Evolutionary conservation across 2,113 vertebrate species (phyloP).

Genomic region (Hydrolagus affinis): DNA sequence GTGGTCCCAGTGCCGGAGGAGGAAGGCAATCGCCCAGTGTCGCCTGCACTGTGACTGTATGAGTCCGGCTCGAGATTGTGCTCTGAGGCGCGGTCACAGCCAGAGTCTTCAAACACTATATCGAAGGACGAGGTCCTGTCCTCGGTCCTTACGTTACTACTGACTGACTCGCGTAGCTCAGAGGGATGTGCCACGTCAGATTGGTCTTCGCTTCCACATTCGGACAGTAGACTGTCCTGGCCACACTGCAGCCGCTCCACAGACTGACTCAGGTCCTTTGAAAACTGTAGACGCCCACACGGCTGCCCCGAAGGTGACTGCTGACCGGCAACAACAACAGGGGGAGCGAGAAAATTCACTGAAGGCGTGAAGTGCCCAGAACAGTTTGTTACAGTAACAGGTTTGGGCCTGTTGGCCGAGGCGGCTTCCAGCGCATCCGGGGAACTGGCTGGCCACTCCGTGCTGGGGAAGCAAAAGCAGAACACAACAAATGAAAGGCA

Average conservation of each 20-base stretch:
- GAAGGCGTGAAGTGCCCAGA: constrained; percentile 52
- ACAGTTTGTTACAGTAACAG: constrained; percentile 36
- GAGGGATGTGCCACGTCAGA: constrained; percentile 57
- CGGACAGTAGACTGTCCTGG: constrained; percentile 66
- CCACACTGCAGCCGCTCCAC: constrained; percentile 41
- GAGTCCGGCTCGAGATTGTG: background rate
- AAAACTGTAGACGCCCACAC: constrained; percentile 51
- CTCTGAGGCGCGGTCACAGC: constrained; percentile 60
- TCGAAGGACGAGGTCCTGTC: constrained; percentile 84
- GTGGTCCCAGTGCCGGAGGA: background rate
- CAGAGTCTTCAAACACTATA: constrained; percentile 94
- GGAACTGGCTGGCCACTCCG: constrained; percentile 85
- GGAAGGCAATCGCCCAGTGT: background rate
- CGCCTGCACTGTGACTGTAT: constrained; percentile 15
- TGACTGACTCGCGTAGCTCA: constrained; percentile 60
- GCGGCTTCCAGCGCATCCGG: constrained; percentile 77
- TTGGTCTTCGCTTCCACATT: constrained; percentile 61
- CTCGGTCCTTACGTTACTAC: constrained; percentile 46
- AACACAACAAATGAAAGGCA: background rate
- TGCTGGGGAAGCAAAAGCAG: constrained; percentile 49
- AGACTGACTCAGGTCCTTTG: constrained; percentile 42
- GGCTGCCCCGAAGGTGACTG: constrained; percentile 51
- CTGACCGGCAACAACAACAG: constrained; percentile 47
- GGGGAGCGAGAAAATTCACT: constrained; percentile 37
- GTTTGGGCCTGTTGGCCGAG: constrained; percentile 70